A percentile compares a stretch with the other conserved stretches of the same genome.
Evolutionary conservation across 2,113 vertebrate genomes (phyloP).

Genomic region (Cottus gobio): DNA sequence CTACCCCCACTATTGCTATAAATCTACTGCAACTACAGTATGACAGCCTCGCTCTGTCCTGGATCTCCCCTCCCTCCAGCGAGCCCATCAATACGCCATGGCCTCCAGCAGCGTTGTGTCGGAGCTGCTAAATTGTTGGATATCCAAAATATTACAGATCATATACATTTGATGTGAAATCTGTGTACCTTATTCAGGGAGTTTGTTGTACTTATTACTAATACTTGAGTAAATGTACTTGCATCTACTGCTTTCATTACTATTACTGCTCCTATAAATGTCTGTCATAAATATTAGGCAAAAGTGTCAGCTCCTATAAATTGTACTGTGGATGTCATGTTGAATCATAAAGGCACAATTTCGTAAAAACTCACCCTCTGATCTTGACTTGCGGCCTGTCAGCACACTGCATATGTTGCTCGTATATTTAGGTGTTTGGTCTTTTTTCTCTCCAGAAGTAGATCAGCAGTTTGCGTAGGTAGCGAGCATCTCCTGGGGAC

Average conservation of each 20-base stretch:
- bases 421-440: conserved; percentile 19
- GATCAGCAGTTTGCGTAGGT: conserved; percentile 28
- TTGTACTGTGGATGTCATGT: conserved; percentile 46
- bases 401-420: conserved; percentile 30
- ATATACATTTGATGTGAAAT: neutral
- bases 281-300: conserved; percentile 31
- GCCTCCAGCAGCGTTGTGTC: neutral
- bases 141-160: neutral
- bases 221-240: neutral
- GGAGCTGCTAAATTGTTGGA: neutral
- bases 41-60: no score
- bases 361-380: conserved; percentile 36
- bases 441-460: conserved; percentile 4
- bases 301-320: conserved; percentile 31
- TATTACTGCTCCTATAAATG: neutral
- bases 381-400: conserved; percentile 56
- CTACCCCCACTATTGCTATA: neutral
- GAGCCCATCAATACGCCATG: no score
- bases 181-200: neutral
- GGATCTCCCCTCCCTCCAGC: no score
- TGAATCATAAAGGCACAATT: conserved; percentile 35
- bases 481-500: conserved; percentile 13
- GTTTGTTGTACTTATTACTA: neutral
- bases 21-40: neutral
- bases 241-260: neutral